phyloP scores from a whole-genome alignment of 2,888 invertebrate genomes.

The Apotomis betuletana region DNA sequence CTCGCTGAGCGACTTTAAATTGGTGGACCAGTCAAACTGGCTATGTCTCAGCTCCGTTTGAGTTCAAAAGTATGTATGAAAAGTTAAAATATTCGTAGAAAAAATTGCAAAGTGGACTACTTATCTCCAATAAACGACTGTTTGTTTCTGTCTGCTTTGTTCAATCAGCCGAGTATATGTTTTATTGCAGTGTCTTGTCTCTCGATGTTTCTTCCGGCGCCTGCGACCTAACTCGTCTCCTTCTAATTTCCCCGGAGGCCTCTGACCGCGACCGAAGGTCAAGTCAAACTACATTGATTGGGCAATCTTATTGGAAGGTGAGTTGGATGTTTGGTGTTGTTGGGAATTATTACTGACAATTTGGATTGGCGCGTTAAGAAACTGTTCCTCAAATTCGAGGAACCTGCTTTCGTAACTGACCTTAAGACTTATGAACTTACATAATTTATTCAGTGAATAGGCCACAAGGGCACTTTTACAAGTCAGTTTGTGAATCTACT shows the following conservation, averaged over 20 bases:
- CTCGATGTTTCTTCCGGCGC: slow-evolving; percentile 43
- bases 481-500: no score
- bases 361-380: neutral
- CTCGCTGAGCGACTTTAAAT: no score
- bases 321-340: neutral
- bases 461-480: no score
- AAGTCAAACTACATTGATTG: slow-evolving; percentile 34
- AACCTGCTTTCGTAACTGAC: no score
- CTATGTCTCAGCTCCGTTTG: no score
- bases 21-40: no score
- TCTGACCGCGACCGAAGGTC: slow-evolving; percentile 40
- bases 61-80: no score
- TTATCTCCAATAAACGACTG: no score
- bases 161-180: slow-evolving; percentile 35
- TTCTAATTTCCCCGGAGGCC: slow-evolving; percentile 70
- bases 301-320: slow-evolving; percentile 1
- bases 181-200: slow-evolving; percentile 8
- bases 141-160: neutral
- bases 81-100: no score
- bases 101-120: no score
- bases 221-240: slow-evolving; percentile 58
- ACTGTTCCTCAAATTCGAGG: neutral
- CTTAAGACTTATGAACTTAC: no score
- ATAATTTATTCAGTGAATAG: no score
- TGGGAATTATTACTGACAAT: neutral